Base-by-base conservation (phyloP, 2,113 vertebrate species). In the Corapipo altera region DNA sequence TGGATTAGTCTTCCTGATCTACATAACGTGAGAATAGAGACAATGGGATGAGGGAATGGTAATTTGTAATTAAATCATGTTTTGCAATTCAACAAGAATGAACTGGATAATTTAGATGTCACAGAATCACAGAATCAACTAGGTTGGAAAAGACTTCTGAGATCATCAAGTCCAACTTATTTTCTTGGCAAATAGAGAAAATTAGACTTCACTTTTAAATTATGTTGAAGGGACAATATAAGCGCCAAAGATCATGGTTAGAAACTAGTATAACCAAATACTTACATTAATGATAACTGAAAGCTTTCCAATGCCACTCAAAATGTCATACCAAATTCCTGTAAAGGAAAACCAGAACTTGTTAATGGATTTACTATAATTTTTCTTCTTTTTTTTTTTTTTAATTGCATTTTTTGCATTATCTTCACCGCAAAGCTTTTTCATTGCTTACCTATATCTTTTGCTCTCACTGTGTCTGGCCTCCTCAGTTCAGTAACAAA, bases 321-420 rank as follows among this genome's bases (percentile, higher is more conserved):
- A 98, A 97, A 99, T 99, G 97, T 99, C 98, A 98, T 98, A 99
- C 99, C 99, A 99, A 98, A 99, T 99, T 89, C 99, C 99, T 99
- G 98, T 16, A 97, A 97, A 46, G 88, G 37, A 96, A 96, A 94
- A 90, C 8, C 23, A 95, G 39, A 70, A 12, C 4, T 73, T 49
- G 58, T 79, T 86, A 76, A 69, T 37, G 9, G 11, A 14, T 23
- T 85, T 9, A 8, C 13, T 64, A 28, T 9, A 1, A 15, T 32
- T 33, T 33, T 85, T 46, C 14, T 46, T 17, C 9, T 43, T 33
- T 58, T 59, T 59, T 35, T 35, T 59, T 67, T 61, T 9, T 32
- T 48, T 16, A 4, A 41, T 13, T 79, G 23, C n/a, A 49, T 39
- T 80, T 37, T n/a, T 70, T 10, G 8, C 24, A 11, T 59, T 64